Evolutionary conservation across 2,113 vertebrate genomes (phyloP), one percentile per base, ranked within the genome.

Genomic region (Meriones unguiculatus): DNA sequence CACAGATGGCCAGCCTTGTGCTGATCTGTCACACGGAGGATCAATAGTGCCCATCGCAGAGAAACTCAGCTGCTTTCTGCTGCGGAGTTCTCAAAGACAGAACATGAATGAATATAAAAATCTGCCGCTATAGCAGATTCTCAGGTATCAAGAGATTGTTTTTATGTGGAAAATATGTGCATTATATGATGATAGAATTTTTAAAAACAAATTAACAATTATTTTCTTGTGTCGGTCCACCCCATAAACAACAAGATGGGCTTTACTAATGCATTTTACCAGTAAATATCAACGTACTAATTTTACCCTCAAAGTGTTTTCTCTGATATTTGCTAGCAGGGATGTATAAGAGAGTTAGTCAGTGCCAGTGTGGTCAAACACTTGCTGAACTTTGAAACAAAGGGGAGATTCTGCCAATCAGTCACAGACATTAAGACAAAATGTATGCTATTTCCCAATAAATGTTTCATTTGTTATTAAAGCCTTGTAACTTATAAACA

Each of bases 381-480:
- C 98, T 98, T 98, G 99, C 98, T 98, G 98, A 99, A 98, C 98
- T 99, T 99, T 99, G 99, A 99, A 99, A 99, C 99, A 99, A 99
- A 99, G 97, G 96, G 96, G 98, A 97, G 99, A 99, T 98, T 99
- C 98, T 99, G 99, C 99, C 99, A 97, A 97, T 97, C 95, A 96
- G 92, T 98, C 98, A 96, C 97, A 98, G 98, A 97, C 95, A 96
- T 97, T 97, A 98, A 97, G 97, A 95, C 90, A 67, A 97, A 78
- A 92, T 86, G 87, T 95, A 57, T 98, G 98, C 82, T 54, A 69
- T 91, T 97, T 98, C 65, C 97, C 91, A 95, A 98, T 88, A 97
- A 98, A 97, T 97, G 81, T 98, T 98, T 98, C 76, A 94, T 98
- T 98, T 92, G 89, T 98, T 97, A 96, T 97, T 97, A 97, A 98